Evolutionary conservation across 2,113 vertebrate genomes (phyloP).

Genomic region (Nymphicus hollandicus): DNA sequence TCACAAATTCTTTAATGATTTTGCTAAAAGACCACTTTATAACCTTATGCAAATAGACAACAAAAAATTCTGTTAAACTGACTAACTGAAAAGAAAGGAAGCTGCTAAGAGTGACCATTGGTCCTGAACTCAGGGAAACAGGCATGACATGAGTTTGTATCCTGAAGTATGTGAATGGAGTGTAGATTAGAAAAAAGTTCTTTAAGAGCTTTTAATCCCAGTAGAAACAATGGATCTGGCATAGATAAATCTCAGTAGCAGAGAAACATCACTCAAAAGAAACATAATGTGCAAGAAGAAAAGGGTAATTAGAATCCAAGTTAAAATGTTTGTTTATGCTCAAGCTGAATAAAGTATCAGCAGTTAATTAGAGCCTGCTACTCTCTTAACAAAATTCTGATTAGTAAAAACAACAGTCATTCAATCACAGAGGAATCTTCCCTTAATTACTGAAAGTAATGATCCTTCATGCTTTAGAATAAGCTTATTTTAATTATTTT

Average conservation of each 20-base stretch:
- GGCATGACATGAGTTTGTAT: neutral
- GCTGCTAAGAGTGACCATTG: neutral
- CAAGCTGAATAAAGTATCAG: neutral
- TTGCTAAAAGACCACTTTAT: neutral
- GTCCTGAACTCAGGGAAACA: neutral
- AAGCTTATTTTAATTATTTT: neutral
- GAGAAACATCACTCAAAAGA: neutral
- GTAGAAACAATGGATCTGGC: neutral
- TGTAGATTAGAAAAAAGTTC: neutral
- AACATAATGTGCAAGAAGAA: neutral
- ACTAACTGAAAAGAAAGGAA: neutral
- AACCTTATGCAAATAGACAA: neutral
- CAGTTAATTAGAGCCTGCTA: neutral
- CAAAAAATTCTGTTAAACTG: neutral
- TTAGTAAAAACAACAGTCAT: neutral
- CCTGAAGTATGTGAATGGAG: neutral
- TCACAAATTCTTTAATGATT: neutral
- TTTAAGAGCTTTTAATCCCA: neutral
- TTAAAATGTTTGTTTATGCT: slow-evolving; percentile 3
- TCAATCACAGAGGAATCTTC: neutral
- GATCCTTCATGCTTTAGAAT: neutral
- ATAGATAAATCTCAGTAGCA: neutral
- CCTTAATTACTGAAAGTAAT: slow-evolving; percentile 12
- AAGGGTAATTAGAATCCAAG: neutral
- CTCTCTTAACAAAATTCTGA: slow-evolving; percentile 11